Percentiles rank a stretch among this genome's conserved stretches.
These are phyloP conservation scores for Sweltsa coloradensis DNA, from an alignment of 1,140 invertebrate genomes.

Conservation along the genomic window DNA sequence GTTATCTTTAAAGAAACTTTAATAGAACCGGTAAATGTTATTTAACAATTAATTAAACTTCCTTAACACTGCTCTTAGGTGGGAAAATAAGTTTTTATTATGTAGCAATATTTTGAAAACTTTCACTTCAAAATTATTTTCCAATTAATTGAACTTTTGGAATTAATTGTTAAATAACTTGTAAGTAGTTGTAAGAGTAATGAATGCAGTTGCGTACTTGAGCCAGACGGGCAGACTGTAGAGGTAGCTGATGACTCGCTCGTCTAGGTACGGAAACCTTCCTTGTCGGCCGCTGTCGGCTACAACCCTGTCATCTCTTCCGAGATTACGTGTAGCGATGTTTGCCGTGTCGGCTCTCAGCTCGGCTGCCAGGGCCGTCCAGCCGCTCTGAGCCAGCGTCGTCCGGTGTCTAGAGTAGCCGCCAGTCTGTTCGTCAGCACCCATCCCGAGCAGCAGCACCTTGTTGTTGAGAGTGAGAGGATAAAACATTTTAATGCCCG, in stretches of 20 bases:
- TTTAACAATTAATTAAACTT: no score
- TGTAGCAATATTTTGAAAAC: no score
- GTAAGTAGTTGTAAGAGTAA: no score
- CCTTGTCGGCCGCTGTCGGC: conserved; percentile 65
- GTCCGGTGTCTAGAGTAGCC: conserved; percentile 84
- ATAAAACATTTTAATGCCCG: conserved; percentile 10
- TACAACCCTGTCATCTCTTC: conserved; percentile 82
- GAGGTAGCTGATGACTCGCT: conserved; percentile 68
- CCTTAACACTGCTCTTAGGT: no score
- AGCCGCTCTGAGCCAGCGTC: conserved; percentile 47
- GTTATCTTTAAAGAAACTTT: no score
- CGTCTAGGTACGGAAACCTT: conserved; percentile 90
- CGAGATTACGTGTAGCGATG: conserved; percentile 85
- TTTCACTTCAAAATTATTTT: no score
- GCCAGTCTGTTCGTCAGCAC: conserved; percentile 93
- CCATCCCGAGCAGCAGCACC: conserved; percentile 83
- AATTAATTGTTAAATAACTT: no score
- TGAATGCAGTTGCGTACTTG: no score
- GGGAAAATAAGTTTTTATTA: no score
- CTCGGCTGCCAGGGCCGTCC: conserved; percentile 52
- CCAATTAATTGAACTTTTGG: no score
- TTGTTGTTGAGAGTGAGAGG: conserved; percentile 31
- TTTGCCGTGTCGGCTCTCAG: conserved; percentile 65
- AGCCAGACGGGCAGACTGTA: conserved; percentile 55
- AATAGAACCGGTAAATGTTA: no score